Conservation (phyloP, 2,797 vertebrate species). For the Tauraco hartlaubi region DNA sequence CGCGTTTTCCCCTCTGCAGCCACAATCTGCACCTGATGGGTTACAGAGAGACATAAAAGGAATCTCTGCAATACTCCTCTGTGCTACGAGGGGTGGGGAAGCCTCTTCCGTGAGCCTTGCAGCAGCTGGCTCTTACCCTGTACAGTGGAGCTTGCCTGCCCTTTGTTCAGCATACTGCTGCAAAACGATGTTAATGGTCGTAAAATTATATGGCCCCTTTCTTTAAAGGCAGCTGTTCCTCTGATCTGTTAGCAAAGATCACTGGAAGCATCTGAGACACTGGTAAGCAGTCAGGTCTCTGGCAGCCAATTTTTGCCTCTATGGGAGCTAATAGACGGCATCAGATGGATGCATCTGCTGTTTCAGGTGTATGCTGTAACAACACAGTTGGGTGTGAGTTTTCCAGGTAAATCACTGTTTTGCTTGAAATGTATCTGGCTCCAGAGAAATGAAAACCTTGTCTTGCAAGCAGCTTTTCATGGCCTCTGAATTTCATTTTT, state of each 20-base stretch:
- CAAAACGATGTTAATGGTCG: conserved; percentile 77
- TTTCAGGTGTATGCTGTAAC: conserved; percentile 4
- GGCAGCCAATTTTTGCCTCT: conserved; percentile 15
- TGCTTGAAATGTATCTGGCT: not conserved
- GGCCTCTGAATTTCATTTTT: not conserved
- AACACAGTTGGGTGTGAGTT: not conserved
- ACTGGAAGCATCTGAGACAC: not conserved
- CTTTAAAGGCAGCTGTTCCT: conserved; percentile 61
- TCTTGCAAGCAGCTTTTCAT: not conserved
- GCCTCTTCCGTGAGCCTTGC: conserved; percentile 48
- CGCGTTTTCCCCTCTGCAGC: not conserved
- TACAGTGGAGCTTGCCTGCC: conserved; percentile 65
- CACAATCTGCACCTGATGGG: not conserved
- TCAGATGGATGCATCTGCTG: conserved; percentile 19
- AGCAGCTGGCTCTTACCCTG: conserved; percentile 58
- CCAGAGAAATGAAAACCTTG: not conserved
- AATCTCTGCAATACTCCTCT: conserved; percentile 32
- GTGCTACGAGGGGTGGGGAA: not conserved
- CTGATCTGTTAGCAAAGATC: conserved; percentile 45
- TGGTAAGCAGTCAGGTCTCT: conserved; percentile 4
- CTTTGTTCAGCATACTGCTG: conserved; percentile 76
- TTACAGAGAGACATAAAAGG: not conserved
- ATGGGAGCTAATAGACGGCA: not conserved
- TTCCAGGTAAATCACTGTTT: conserved; percentile 32
- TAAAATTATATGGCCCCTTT: conserved; percentile 79